These are phyloP conservation scores for Leptinotarsa defecta DNA, from an alignment of 1,140 invertebrate species.

Conservation along the genomic window DNA sequence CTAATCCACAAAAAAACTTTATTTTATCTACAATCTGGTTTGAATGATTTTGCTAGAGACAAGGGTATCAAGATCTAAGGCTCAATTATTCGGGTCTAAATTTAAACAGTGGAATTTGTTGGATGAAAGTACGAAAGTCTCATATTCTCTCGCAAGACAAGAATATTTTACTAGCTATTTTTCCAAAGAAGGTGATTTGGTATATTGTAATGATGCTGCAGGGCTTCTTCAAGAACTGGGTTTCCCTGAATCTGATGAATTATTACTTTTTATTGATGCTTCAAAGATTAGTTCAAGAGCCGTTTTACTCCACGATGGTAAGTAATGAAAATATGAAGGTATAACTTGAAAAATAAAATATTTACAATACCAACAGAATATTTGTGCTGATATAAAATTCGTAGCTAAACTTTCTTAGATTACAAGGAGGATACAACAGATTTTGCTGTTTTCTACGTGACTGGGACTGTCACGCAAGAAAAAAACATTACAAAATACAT, in stretches of 20 bases:
- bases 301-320: no score
- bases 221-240: slow-evolving; percentile 17
- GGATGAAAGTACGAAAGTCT: not conserved
- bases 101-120: not conserved
- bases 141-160: not conserved
- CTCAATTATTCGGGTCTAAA: slow-evolving; percentile 18
- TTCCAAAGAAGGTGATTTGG: slow-evolving; percentile 17
- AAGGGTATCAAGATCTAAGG: not conserved
- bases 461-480: slow-evolving; percentile 45
- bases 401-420: slow-evolving; percentile 36
- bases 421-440: no score
- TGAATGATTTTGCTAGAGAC: no score
- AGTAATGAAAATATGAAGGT: slow-evolving; percentile 5
- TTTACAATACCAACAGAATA: not conserved
- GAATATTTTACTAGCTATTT: slow-evolving; percentile 18
- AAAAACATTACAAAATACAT: slow-evolving; percentile 43
- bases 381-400: slow-evolving; percentile 53
- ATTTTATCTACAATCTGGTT: no score
- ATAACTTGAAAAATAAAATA: slow-evolving; percentile 15
- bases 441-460: no score
- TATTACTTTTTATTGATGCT: no score
- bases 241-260: slow-evolving; percentile 12
- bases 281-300: no score
- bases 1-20: not conserved
- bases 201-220: slow-evolving; percentile 13